These are phyloP conservation scores for Megalops atlanticus DNA, from an alignment of 2,113 vertebrate species.

Conservation along the genomic window DNA sequence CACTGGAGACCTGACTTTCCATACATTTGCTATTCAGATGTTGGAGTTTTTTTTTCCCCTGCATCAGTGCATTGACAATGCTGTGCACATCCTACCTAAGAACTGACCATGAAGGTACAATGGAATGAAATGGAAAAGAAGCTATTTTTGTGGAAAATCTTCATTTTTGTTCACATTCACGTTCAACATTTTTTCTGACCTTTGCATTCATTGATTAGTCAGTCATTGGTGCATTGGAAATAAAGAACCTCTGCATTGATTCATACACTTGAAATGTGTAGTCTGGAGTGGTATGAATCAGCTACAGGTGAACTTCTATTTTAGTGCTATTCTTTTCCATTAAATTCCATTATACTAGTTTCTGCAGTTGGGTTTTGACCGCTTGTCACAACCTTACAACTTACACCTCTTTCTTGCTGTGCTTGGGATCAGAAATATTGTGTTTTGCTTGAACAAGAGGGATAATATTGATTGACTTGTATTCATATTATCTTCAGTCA, in stretches of 20 bases:
- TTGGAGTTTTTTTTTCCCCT: not conserved
- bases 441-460: not conserved
- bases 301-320: not conserved
- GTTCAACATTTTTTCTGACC: not conserved
- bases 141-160: not conserved
- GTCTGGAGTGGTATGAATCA: not conserved
- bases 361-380: not conserved
- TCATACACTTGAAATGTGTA: not conserved
- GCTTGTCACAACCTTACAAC: not conserved
- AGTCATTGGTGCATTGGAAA: slow-evolving; percentile 29
- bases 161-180: slow-evolving; percentile 32
- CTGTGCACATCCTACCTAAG: slow-evolving; percentile 14
- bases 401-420: not conserved
- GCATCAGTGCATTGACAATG: not conserved
- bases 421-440: not conserved
- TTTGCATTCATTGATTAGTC: slow-evolving; percentile 7
- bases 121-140: slow-evolving; percentile 8
- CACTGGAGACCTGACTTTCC: not conserved
- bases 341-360: not conserved
- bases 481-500: not conserved
- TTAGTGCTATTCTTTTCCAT: not conserved
- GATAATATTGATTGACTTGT: not conserved
- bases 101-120: not conserved
- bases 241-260: slow-evolving; percentile 1
- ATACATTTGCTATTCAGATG: not conserved